These are phyloP conservation scores for Cebidichthys violaceus DNA, from an alignment of 2,113 vertebrate species.

Conservation along the genomic window DNA sequence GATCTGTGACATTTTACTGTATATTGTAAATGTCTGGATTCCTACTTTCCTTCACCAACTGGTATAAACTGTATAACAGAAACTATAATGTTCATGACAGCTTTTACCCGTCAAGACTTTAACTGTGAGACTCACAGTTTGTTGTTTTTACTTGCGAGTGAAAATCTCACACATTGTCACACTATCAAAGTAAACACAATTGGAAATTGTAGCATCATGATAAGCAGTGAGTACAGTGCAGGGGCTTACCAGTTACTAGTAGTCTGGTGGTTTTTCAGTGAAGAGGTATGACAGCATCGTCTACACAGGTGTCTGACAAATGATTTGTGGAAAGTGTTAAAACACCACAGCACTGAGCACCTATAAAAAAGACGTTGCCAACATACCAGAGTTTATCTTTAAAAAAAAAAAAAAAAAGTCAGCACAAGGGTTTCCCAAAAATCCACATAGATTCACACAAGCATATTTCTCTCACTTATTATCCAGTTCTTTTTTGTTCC, in stretches of 20 bases:
- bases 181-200: background rate
- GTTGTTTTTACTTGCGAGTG: slow-evolving; percentile 1
- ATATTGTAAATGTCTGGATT: slow-evolving; percentile 52
- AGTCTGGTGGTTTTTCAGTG: background rate
- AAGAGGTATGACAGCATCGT: background rate
- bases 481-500: background rate
- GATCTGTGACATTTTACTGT: slow-evolving; percentile 49
- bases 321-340: background rate
- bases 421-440: background rate
- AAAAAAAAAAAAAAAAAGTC: background rate
- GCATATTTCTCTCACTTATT: background rate
- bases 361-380: background rate
- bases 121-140: background rate
- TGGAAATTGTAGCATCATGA: background rate
- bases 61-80: background rate
- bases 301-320: background rate
- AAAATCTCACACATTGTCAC: background rate
- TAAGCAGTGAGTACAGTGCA: background rate
- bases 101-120: background rate
- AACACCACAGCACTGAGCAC: background rate
- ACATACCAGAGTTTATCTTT: background rate
- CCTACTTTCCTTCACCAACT: slow-evolving; percentile 21
- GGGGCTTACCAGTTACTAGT: background rate
- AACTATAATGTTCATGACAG: background rate
- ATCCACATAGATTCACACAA: background rate